A percentile compares a stretch with the other conserved stretches of the same genome.
These are phyloP conservation scores for Chrysocyon brachyurus DNA, from an alignment of 2,797 vertebrate genomes.

Conservation along the genomic window DNA sequence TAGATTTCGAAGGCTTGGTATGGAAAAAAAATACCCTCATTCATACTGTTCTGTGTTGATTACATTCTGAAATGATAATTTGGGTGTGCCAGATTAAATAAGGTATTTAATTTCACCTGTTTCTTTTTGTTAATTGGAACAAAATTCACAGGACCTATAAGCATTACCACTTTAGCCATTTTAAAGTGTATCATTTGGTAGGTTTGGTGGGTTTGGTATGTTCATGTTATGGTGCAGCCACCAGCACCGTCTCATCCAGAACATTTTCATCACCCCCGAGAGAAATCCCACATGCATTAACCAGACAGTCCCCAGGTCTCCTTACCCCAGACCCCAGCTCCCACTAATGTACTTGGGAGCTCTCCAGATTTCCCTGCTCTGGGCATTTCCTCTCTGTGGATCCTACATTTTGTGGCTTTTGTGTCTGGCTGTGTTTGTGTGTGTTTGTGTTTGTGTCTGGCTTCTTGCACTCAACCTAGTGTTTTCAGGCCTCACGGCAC, in stretches of 20 bases:
- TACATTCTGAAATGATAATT: neutral
- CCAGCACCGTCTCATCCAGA: neutral
- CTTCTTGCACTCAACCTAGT: neutral
- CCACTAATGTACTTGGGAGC: accelerated
- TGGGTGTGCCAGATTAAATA: neutral
- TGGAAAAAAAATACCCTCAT: neutral
- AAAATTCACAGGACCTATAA: neutral
- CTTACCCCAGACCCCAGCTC: too few species aligned
- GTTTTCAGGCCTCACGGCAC: accelerated
- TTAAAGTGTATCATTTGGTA: neutral
- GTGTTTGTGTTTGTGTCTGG: neutral
- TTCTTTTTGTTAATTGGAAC: neutral
- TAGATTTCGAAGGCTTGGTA: neutral
- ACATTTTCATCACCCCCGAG: neutral
- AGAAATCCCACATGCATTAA: neutral
- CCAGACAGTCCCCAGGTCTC: neutral
- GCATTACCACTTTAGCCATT: neutral
- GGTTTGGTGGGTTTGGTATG: neutral
- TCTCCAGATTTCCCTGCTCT: neutral
- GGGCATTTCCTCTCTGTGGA: accelerated
- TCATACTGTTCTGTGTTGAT: neutral
- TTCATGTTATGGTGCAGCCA: neutral
- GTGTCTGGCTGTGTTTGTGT: neutral
- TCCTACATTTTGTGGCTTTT: neutral
- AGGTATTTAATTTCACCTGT: neutral